Evolutionary conservation across 2,888 invertebrate genomes (phyloP).

Genomic region (Theodoxus fluviatilis): DNA sequence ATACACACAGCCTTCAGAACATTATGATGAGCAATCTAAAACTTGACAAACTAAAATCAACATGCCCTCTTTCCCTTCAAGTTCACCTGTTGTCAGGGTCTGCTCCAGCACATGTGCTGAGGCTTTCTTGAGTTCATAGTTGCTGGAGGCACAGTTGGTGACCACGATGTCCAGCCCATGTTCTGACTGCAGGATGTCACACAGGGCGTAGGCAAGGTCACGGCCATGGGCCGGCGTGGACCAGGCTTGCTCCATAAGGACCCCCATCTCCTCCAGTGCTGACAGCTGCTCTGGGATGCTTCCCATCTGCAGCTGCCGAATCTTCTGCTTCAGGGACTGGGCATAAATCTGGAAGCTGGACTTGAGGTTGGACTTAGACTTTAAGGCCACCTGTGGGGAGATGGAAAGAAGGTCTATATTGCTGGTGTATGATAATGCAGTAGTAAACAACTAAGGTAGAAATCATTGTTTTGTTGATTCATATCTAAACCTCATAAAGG

Average conservation of each 20-base stretch:
- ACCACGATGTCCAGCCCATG: slow-evolving; percentile 86
- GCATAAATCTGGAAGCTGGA: slow-evolving; percentile 51
- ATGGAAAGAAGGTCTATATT: too few species aligned
- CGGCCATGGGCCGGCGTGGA: slow-evolving; percentile 91
- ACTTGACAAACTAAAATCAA: too few species aligned
- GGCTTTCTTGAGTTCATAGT: slow-evolving; percentile 81
- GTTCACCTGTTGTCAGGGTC: slow-evolving; percentile 91
- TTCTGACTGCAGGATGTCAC: slow-evolving; percentile 85
- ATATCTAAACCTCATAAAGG: too few species aligned
- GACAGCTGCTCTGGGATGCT: slow-evolving; percentile 43
- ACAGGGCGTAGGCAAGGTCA: slow-evolving; percentile 87
- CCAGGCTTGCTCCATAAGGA: slow-evolving; percentile 79
- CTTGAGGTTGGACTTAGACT: slow-evolving; percentile 44
- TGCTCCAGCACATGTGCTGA: slow-evolving; percentile 91
- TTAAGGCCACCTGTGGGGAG: too few species aligned
- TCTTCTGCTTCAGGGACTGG: slow-evolving; percentile 43
- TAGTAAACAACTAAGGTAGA: too few species aligned
- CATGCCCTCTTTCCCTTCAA: too few species aligned
- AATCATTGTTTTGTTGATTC: too few species aligned
- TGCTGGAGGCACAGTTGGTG: slow-evolving; percentile 74
- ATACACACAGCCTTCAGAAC: too few species aligned
- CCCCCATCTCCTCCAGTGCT: slow-evolving; percentile 51
- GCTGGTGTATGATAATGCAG: too few species aligned
- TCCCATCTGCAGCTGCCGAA: slow-evolving; percentile 45
- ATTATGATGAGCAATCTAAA: too few species aligned